phyloP scores from a whole-genome alignment of 2,888 invertebrate genomes.

The Ichneumon xanthorius region DNA sequence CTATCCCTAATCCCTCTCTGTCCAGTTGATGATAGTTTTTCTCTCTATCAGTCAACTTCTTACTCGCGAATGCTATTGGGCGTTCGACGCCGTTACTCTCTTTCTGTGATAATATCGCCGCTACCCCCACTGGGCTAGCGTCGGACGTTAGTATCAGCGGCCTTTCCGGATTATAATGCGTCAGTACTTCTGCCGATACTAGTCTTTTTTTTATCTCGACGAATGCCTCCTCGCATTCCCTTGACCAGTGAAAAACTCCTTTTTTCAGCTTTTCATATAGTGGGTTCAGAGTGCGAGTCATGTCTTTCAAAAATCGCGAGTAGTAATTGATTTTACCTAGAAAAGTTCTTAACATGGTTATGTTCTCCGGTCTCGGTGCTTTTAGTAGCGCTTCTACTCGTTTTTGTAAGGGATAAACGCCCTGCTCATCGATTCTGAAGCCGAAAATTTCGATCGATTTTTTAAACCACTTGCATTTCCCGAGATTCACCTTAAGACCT shows the following conservation, averaged over 20 bases:
- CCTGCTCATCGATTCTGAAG: slow-evolving; percentile 26
- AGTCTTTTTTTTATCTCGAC: slow-evolving; percentile 21
- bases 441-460: slow-evolving; percentile 29
- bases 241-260: slow-evolving; percentile 2
- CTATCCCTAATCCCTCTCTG: slow-evolving; percentile 63
- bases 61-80: slow-evolving; percentile 78
- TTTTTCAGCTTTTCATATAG: slow-evolving; percentile 40
- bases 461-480: slow-evolving; percentile 37
- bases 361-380: slow-evolving; percentile 16
- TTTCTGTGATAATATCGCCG: slow-evolving; percentile 73
- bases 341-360: slow-evolving; percentile 39
- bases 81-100: slow-evolving; percentile 73
- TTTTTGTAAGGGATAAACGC: slow-evolving; percentile 1
- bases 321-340: slow-evolving; percentile 37
- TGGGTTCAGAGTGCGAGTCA: slow-evolving; percentile 7
- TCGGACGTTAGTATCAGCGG: slow-evolving; percentile 65
- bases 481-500: slow-evolving; percentile 31
- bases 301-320: slow-evolving; percentile 39
- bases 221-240: slow-evolving; percentile 33
- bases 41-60: slow-evolving; percentile 72
- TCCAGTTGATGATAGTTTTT: slow-evolving; percentile 75
- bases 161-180: slow-evolving; percentile 43
- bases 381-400: slow-evolving; percentile 35
- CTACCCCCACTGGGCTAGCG: slow-evolving; percentile 72
- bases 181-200: slow-evolving; percentile 22